phyloP scores from a whole-genome alignment of 2,888 invertebrate genomes.

The Pediacus dermestoides region DNA sequence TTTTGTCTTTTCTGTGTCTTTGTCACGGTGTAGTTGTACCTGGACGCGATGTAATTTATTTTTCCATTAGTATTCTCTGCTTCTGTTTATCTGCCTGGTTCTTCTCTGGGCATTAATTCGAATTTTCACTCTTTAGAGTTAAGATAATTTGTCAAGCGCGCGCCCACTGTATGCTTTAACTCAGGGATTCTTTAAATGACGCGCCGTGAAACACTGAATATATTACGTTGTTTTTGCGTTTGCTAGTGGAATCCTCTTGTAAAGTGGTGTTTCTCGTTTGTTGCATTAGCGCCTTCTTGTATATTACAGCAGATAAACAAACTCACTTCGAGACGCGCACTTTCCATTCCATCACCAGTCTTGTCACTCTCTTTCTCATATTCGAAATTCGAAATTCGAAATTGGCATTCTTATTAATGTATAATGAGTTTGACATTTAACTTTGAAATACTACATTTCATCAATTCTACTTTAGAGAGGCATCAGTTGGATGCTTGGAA shows the following conservation, averaged over 20 bases:
- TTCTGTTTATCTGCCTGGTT: conserved; percentile 25
- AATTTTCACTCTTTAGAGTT: conserved; percentile 30
- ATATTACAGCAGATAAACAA: neutral
- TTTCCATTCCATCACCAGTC: too few species aligned
- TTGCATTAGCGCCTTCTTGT: conserved; percentile 14
- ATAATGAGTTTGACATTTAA: too few species aligned
- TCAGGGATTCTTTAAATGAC: conserved; percentile 23
- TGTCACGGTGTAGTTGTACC: conserved; percentile 17
- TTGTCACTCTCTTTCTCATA: too few species aligned
- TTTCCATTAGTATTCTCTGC: conserved; percentile 31
- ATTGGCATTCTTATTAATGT: too few species aligned
- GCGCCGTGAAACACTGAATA: conserved; percentile 23
- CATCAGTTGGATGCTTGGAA: conserved; percentile 1
- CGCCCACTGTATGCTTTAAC: conserved; percentile 23
- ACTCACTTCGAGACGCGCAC: too few species aligned
- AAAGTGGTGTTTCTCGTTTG: conserved; percentile 21
- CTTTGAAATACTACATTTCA: conserved; percentile 4
- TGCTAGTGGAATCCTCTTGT: conserved; percentile 19
- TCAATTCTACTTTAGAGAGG: conserved; percentile 5
- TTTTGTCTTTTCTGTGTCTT: conserved; percentile 23
- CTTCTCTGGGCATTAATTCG: conserved; percentile 26
- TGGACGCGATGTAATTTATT: conserved; percentile 30
- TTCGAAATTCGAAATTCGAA: too few species aligned
- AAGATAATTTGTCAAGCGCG: conserved; percentile 29
- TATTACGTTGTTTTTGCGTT: conserved; percentile 19